Evolutionary conservation across 2,888 invertebrate genomes (phyloP), one percentile per base, ranked within the genome.

Genomic region (Eupithecia insigniata): DNA sequence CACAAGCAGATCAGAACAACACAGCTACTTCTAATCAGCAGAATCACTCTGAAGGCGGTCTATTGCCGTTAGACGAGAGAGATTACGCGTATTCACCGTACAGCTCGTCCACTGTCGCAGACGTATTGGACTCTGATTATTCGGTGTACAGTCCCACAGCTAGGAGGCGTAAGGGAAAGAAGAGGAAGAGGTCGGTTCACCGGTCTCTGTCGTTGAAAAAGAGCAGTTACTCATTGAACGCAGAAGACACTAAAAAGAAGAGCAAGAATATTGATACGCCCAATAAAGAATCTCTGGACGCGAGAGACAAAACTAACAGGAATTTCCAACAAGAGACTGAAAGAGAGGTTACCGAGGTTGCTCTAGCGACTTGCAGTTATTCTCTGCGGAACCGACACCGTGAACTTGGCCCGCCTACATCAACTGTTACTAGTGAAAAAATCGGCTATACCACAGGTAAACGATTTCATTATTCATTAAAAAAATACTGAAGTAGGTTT

Each of bases 21-120:
- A 81, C 90, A 79, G 83, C 83, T 62, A 82, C 87, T 76, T 81
- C 88, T 66, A 79, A 87, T 51, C 88, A 86, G 72, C 79, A 82
- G 72, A 89, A 85, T 80, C 87, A 87, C 79, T 79, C 86, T n/a
- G 93, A 92, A 82, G 90, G 93, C 79, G 94, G 94, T 69, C 84
- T 94, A 71, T 85, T 93, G 74, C 94, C 94, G 18, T 85, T 94
- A 69, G 94, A 94, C 89, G 94, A 94, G 76, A 91, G 94, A 82
- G 94, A 94, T 79, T 94, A 88, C 79, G 94, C 92, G 26, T 93
- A 93, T 83, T 94, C 94, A 30, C 94, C 94, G 72, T 94, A 92
- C 82, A 94, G 94, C 81, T 92, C 94, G 68, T 93, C 94, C 61
- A 93, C 94, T 72, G 91, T 92, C 79, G 93, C 93, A 74, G 94